Percentiles rank a stretch among this genome's conserved stretches.
Evolutionary conservation across 2,888 invertebrate species (phyloP).

Genomic region (Drosophila suboccidentalis): DNA sequence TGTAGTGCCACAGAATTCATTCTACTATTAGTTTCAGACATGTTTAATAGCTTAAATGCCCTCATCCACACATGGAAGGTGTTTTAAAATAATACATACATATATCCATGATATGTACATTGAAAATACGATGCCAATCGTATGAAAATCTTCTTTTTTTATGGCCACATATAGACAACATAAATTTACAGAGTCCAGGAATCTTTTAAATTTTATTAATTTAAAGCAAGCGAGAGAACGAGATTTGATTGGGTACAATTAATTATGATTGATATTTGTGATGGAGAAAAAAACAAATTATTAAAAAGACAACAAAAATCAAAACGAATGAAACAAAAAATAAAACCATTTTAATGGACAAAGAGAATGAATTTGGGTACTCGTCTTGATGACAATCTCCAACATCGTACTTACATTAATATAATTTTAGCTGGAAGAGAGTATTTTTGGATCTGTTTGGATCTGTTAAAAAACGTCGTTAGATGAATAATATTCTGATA

Average conservation of each 20-base stretch:
- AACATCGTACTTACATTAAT: neutral
- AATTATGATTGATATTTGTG: neutral
- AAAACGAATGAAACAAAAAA: slow-evolving; percentile 20
- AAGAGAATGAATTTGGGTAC: slow-evolving; percentile 10
- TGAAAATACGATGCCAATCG: too few relatives aligned
- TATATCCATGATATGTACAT: too few relatives aligned
- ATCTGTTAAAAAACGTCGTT: too few relatives aligned
- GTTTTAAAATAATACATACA: too few relatives aligned
- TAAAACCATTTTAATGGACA: slow-evolving; percentile 13
- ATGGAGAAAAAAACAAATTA: neutral
- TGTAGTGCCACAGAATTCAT: too few relatives aligned
- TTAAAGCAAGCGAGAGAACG: neutral
- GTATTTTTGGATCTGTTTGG: neutral
- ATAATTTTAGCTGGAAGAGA: neutral
- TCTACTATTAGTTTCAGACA: too few relatives aligned
- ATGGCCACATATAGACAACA: neutral
- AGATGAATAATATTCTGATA: too few relatives aligned
- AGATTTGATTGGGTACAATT: neutral
- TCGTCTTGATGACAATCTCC: neutral
- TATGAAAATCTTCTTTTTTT: too few relatives aligned
- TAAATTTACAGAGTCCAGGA: neutral
- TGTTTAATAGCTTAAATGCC: too few relatives aligned
- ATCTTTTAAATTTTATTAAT: slow-evolving; percentile 5
- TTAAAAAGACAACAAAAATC: neutral
- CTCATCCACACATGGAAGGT: too few relatives aligned